Conservation (phyloP, 2,113 vertebrate species). For the Microcebus murinus region DNA sequence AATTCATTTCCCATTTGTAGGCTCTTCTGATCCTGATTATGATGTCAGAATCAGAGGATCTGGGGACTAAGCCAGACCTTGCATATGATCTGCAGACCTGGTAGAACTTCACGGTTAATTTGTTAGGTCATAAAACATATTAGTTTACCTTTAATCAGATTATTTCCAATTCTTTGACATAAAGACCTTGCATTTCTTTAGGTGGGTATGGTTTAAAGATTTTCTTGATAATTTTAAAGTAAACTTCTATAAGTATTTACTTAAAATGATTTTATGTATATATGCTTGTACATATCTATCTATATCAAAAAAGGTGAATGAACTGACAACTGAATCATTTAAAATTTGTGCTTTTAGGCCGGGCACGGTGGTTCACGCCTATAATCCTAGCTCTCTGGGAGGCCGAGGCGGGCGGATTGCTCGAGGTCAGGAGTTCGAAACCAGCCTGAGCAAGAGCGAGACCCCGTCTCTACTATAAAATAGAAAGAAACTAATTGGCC, state of each 20-base stretch:
- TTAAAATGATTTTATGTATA: not conserved
- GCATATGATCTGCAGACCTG: no score
- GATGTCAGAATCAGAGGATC: not conserved
- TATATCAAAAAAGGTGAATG: not conserved
- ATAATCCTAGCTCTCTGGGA: no score
- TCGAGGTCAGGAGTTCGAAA: no score
- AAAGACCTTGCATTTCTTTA: not conserved
- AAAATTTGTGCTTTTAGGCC: not conserved
- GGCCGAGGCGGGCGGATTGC: no score
- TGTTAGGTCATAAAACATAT: not conserved
- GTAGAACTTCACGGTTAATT: not conserved
- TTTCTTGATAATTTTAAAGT: conserved; percentile 9
- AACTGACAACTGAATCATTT: not conserved
- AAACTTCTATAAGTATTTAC: not conserved
- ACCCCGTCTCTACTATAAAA: no score
- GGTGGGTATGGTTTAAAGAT: not conserved
- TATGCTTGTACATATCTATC: not conserved
- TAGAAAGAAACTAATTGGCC: no score
- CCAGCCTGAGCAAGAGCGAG: no score
- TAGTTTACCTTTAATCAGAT: not conserved
- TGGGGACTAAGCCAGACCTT: not conserved
- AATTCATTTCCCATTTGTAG: not conserved
- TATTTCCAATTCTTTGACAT: not conserved
- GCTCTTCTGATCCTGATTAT: not conserved
- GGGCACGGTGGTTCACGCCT: no score